Evolutionary conservation across 2,888 invertebrate genomes (phyloP).

Genomic region (Nineta flava): DNA sequence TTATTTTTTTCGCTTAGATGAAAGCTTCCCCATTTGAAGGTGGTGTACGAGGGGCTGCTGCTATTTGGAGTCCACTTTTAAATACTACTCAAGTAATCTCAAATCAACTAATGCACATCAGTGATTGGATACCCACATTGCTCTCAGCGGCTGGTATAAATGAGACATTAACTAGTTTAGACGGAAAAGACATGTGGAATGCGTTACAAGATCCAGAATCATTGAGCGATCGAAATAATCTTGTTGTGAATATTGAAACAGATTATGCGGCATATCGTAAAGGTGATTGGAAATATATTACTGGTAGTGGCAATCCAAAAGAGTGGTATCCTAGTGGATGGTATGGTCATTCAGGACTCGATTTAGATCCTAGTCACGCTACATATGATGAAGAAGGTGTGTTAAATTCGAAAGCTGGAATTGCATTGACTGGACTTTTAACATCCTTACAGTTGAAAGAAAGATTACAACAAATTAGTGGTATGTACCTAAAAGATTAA

Average conservation of each 20-base stretch:
- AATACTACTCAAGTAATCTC: slow-evolving; percentile 37
- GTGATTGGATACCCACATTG: slow-evolving; percentile 56
- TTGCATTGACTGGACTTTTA: slow-evolving; percentile 29
- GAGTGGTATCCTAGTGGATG: slow-evolving; percentile 22
- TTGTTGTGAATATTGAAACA: slow-evolving; percentile 35
- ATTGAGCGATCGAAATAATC: slow-evolving; percentile 29
- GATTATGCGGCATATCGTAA: slow-evolving; percentile 40
- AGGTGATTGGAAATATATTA: slow-evolving; percentile 45
- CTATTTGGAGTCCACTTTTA: slow-evolving; percentile 47
- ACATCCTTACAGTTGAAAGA: slow-evolving; percentile 31
- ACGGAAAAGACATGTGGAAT: slow-evolving; percentile 35
- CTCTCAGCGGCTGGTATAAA: slow-evolving; percentile 39
- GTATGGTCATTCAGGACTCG: slow-evolving; percentile 29
- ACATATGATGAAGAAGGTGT: slow-evolving; percentile 28
- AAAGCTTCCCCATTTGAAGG: slow-evolving; percentile 60
- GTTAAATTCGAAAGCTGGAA: slow-evolving; percentile 28
- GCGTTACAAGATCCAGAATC: slow-evolving; percentile 27
- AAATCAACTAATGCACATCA: slow-evolving; percentile 44
- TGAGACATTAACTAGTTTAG: slow-evolving; percentile 33
- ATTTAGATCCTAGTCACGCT: slow-evolving; percentile 24
- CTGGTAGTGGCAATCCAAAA: slow-evolving; percentile 31
- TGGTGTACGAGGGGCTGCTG: slow-evolving; percentile 42
- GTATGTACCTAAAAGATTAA: not conserved
- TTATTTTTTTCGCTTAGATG: slow-evolving; percentile 27
- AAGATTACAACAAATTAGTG: slow-evolving; percentile 16